phyloP scores from a whole-genome alignment of 2,797 vertebrate genomes.

The Squalus acanthias region DNA sequence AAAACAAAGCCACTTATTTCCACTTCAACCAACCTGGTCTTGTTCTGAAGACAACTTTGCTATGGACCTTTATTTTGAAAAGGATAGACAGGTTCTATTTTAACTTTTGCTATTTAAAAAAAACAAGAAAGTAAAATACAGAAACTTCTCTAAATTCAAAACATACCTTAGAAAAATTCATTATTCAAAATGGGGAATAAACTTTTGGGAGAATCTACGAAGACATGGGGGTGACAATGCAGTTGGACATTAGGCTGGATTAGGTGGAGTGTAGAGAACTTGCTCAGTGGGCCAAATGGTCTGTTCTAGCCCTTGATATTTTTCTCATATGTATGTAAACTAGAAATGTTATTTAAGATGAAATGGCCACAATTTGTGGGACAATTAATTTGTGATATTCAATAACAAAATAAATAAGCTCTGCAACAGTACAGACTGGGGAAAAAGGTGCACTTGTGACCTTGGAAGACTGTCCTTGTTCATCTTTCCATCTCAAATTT shows the following conservation, averaged over 20 bases:
- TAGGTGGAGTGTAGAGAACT: not conserved
- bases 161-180: not conserved
- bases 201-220: not conserved
- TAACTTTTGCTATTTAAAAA: not conserved
- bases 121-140: not conserved
- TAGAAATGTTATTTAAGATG: not conserved
- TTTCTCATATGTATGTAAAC: not conserved
- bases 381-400: not conserved
- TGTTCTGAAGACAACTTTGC: not conserved
- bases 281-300: not conserved
- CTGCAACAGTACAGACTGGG: not conserved
- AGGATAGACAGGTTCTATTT: not conserved
- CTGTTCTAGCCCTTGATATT: not conserved
- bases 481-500: not conserved
- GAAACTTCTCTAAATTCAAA: not conserved
- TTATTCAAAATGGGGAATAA: not conserved
- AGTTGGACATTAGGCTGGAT: not conserved
- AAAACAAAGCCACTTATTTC: not conserved
- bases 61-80: not conserved
- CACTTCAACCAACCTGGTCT: not conserved
- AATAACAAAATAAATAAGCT: not conserved
- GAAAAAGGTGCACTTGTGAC: not conserved
- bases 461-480: not conserved
- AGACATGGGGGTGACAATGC: not conserved
- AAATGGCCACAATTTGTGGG: not conserved